Evolutionary conservation across 2,797 vertebrate species (phyloP), one percentile per base, ranked within the genome.

Genomic region (Anguilla megastoma): DNA sequence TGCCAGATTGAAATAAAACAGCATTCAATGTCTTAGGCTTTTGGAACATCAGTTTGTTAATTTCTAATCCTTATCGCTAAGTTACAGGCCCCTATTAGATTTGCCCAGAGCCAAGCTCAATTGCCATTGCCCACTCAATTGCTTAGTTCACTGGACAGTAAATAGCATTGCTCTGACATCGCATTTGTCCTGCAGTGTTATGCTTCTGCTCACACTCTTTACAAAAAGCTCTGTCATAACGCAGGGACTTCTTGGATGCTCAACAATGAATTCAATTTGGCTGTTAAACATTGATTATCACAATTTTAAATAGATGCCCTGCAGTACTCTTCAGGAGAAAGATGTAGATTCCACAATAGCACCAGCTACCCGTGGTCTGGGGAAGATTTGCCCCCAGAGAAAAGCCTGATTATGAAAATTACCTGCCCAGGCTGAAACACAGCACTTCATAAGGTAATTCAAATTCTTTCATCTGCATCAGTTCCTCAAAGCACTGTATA

Each of bases 61-160:
- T 94, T 93, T 89, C 86, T 63, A 63, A 86, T 74, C 84, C 91
- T 94, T 94, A 95, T 95, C 94, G 92, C 36, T 41, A 86, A 88
- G 86, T 92, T 90, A 91, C 93, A 95, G 93, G 88, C 91, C 92
- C 91, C 89, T 90, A 89, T 93, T 93, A 91, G 92, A 93, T 92
- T 92, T 91, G 90, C 86, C 90, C 91, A 89, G 90, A 88, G 85
- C 84, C 90, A 90, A 86, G 90, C 90, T 36, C 66, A 80, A 85
- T 74, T 21, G 52, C 33, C 16, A 45, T 6, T 85, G 45, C 54
- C 52, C n/a, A 63, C 71, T 85, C 36, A 14, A 63, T n/a, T 24
- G 24, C 41, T 80, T 82, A 58, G 56, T 30, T 41, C 21, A 88
- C 52, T 85, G 87, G 89, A 87, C 90, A 90, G 91, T 92, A 90